These are phyloP conservation scores for Apodemus agrarius DNA, from an alignment of 2,797 vertebrate genomes.

Conservation along the genomic window DNA sequence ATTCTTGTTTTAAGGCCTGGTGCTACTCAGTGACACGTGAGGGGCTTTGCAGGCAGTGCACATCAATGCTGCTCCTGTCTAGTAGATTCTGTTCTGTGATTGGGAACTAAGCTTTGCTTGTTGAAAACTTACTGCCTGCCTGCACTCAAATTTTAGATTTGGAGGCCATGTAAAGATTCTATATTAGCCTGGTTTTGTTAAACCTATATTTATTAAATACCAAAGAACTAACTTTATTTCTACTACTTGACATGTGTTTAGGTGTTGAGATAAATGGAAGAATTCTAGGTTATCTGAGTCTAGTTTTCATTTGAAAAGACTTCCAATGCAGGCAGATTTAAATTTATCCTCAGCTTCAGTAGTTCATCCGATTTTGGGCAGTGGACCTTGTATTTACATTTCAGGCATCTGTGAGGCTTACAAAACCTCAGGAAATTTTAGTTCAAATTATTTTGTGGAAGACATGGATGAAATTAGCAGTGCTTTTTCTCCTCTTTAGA, in stretches of 20 bases:
- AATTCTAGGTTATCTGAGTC: constrained; percentile 36
- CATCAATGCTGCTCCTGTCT: background rate
- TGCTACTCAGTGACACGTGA: background rate
- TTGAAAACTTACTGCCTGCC: background rate
- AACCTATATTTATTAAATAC: background rate
- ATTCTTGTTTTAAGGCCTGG: constrained; percentile 28
- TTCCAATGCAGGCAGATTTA: constrained; percentile 33
- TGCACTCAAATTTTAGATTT: background rate
- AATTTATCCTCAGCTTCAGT: constrained; percentile 14
- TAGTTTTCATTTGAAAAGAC: constrained; percentile 34
- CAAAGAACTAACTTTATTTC: background rate
- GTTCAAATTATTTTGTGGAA: constrained; percentile 20
- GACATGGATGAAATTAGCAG: constrained; percentile 22
- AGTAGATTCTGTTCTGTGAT: background rate
- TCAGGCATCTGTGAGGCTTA: background rate
- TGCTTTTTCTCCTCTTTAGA: constrained; percentile 10
- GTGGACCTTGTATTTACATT: background rate
- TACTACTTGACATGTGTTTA: background rate
- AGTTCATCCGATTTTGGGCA: background rate
- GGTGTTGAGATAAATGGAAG: constrained; percentile 29
- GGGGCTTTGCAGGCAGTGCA: background rate
- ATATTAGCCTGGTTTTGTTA: background rate
- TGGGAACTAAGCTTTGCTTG: background rate
- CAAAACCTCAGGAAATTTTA: constrained; percentile 19
- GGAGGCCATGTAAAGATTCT: background rate